Evolutionary conservation across 2,888 invertebrate species (phyloP).

Genomic region (Drosophila setosimentum): DNA sequence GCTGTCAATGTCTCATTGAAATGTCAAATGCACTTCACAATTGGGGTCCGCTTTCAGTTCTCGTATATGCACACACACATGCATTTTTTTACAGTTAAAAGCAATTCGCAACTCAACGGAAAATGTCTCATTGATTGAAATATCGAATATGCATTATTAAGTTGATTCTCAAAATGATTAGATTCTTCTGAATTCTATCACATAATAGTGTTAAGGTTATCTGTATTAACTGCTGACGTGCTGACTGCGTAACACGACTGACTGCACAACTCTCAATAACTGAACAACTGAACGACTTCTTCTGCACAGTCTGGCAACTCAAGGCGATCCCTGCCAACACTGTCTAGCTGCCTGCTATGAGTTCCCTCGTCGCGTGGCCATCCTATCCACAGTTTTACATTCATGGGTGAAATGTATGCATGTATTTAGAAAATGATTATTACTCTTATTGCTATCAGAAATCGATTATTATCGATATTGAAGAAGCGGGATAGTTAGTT

Average conservation of each 20-base stretch:
- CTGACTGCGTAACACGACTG: neutral
- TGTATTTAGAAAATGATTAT: neutral
- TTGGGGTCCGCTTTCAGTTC: constrained; percentile 14
- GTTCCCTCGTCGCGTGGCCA: neutral
- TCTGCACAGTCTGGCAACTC: neutral
- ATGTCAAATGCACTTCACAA: constrained; percentile 71
- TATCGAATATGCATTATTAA: neutral
- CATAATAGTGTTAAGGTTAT: neutral
- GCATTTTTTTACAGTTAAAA: neutral
- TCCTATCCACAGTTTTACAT: neutral
- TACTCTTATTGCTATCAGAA: too few species aligned
- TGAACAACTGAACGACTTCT: too few species aligned
- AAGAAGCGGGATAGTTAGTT: too few species aligned
- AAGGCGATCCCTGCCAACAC: neutral
- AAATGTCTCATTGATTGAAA: neutral
- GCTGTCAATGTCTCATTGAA: constrained; percentile 57
- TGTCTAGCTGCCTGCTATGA: neutral
- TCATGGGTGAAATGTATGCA: neutral
- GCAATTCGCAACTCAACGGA: neutral
- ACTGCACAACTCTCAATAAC: too few species aligned
- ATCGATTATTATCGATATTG: too few species aligned
- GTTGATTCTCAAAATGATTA: neutral
- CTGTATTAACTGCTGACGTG: neutral
- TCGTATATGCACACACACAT: neutral
- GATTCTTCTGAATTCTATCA: neutral